Evolutionary conservation across 1,140 invertebrate genomes (phyloP).

Genomic region (Drosophila seguyi): DNA sequence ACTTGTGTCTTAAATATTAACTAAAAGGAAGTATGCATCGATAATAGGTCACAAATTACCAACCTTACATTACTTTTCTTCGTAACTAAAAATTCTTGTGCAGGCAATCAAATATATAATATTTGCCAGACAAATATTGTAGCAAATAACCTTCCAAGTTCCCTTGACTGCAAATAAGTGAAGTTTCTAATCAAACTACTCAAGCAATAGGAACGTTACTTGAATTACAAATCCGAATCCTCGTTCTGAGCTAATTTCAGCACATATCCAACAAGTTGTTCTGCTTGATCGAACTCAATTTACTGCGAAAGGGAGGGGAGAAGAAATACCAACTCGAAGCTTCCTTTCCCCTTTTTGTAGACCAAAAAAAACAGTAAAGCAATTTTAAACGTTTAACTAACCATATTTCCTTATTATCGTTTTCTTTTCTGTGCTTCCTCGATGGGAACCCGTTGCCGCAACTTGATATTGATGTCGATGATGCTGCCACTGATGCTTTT

Average conservation of each 20-base stretch:
- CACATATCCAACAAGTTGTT: slow-evolving; percentile 40
- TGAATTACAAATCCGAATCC: slow-evolving; percentile 11
- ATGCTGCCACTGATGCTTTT: slow-evolving; percentile 34
- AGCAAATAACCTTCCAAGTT: not conserved
- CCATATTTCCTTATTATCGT: slow-evolving; percentile 80
- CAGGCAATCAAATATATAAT: not conserved
- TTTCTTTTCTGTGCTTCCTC: slow-evolving; percentile 44
- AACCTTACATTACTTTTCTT: not conserved
- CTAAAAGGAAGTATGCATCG: not conserved
- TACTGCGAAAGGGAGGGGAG: slow-evolving; percentile 10
- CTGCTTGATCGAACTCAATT: slow-evolving; percentile 38
- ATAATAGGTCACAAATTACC: not conserved
- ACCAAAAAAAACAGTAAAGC: slow-evolving; percentile 58
- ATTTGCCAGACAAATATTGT: not conserved
- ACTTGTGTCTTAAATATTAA: not conserved
- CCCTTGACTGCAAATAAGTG: not conserved
- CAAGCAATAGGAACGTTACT: slow-evolving; percentile 5
- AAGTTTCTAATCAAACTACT: slow-evolving; percentile 1
- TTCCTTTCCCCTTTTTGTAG: slow-evolving; percentile 19
- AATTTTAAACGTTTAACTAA: slow-evolving; percentile 82
- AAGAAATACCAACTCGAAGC: slow-evolving; percentile 37
- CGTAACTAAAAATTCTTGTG: not conserved
- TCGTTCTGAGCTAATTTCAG: slow-evolving; percentile 18
- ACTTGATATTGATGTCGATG: slow-evolving; percentile 35
- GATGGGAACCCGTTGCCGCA: slow-evolving; percentile 24